Evolutionary conservation across 2,888 invertebrate species (phyloP).

Genomic region (Eristalis intricaria): DNA sequence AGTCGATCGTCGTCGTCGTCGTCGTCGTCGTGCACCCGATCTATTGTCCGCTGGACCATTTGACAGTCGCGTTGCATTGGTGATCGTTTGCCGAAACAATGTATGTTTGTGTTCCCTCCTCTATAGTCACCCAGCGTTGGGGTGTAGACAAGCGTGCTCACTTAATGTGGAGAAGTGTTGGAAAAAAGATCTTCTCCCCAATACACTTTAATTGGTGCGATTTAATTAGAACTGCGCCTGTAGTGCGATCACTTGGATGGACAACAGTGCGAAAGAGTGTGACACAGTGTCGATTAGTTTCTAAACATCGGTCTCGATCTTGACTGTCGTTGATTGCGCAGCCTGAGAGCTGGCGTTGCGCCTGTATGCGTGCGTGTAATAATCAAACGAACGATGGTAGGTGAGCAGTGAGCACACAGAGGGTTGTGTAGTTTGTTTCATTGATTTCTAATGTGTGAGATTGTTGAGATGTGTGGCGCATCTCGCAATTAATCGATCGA

Average conservation of each 20-base stretch:
- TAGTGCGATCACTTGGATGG: constrained; percentile 18
- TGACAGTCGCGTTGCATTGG: constrained; percentile 34
- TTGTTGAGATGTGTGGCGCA: constrained; percentile 29
- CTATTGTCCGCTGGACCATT: constrained; percentile 10
- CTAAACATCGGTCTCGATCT: constrained; percentile 66
- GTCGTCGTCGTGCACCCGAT: constrained; percentile 7
- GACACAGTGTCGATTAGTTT: constrained; percentile 71
- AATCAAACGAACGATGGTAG: constrained; percentile 16
- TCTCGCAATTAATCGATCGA: constrained; percentile 65
- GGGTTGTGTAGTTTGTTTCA: constrained; percentile 36
- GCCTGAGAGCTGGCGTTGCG: neutral
- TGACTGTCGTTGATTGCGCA: constrained; percentile 32
- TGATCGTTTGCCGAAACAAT: constrained; percentile 48
- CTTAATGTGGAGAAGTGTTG: constrained; percentile 24
- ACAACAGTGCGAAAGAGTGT: constrained; percentile 61
- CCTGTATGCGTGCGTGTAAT: neutral
- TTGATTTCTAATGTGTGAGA: constrained; percentile 64
- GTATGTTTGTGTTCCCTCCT: neutral
- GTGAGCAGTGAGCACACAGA: constrained; percentile 26
- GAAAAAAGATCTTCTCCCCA: constrained; percentile 67
- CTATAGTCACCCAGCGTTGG: neutral
- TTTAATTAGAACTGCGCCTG: constrained; percentile 80
- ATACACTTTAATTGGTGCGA: constrained; percentile 80
- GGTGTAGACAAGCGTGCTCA: no score
- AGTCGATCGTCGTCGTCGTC: neutral